Conservation (phyloP, 2,888 invertebrate genomes). For the Hymenopus coronatus region DNA sequence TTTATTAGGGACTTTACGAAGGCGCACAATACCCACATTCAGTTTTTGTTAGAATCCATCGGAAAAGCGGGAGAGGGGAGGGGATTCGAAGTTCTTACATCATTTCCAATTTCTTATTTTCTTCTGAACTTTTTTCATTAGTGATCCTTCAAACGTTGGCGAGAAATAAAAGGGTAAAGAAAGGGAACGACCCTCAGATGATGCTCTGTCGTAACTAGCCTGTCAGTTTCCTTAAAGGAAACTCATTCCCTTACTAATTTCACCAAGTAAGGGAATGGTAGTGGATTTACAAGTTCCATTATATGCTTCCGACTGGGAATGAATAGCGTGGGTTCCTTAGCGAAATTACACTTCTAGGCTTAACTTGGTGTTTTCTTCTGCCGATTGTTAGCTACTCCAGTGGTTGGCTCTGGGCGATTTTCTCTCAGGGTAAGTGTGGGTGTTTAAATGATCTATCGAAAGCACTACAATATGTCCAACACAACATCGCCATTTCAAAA, state of each 20-base stretch:
- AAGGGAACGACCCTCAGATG: not conserved
- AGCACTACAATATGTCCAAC: too few species aligned
- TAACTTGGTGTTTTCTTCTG: too few species aligned
- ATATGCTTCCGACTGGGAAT: too few species aligned
- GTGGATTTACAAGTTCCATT: too few species aligned
- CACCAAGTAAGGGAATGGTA: not conserved
- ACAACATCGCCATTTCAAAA: too few species aligned
- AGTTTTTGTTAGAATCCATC: not conserved
- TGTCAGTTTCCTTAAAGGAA: not conserved
- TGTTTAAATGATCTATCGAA: too few species aligned
- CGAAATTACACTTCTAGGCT: too few species aligned
- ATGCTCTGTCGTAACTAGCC: not conserved
- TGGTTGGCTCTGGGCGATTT: too few species aligned
- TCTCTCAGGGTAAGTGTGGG: too few species aligned
- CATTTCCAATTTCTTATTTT: not conserved
- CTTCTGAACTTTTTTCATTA: not conserved
- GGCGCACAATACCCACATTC: not conserved
- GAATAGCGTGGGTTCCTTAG: too few species aligned
- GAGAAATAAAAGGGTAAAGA: not conserved
- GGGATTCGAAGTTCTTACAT: not conserved
- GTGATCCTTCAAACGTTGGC: not conserved
- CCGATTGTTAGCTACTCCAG: too few species aligned
- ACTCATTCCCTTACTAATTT: not conserved
- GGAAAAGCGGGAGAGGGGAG: not conserved
- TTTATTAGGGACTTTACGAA: not conserved